These are phyloP conservation scores for Oligia fasciuncula DNA, from an alignment of 2,888 invertebrate genomes.

Conservation along the genomic window DNA sequence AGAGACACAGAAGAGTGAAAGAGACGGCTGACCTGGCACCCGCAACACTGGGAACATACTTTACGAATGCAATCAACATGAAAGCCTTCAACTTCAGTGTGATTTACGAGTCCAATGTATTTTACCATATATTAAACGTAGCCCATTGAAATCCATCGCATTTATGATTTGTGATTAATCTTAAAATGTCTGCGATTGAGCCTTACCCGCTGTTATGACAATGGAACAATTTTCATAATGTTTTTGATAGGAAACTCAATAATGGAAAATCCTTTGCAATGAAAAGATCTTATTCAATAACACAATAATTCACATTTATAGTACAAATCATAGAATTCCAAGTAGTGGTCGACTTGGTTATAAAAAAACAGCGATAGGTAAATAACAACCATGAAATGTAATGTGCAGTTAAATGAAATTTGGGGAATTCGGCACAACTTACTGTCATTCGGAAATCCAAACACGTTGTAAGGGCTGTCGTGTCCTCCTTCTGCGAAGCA, in stretches of 20 bases:
- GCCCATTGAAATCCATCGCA: conserved; percentile 31
- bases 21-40: conserved; percentile 45
- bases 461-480: not conserved
- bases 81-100: conserved; percentile 63
- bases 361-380: not conserved
- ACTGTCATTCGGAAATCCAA: not conserved
- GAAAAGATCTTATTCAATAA: not conserved
- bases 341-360: not conserved
- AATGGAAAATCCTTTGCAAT: not conserved
- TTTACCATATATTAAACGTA: conserved; percentile 44
- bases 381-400: conserved; percentile 1
- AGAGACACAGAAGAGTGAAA: conserved; percentile 36
- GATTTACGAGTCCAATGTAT: conserved; percentile 58
- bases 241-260: not conserved
- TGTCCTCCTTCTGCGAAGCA: not conserved
- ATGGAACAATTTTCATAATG: not conserved
- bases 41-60: conserved; percentile 53
- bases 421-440: not conserved
- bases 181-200: conserved; percentile 18
- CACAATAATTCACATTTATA: not conserved
- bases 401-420: not conserved
- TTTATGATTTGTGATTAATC: conserved; percentile 24
- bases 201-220: conserved; percentile 2
- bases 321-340: not conserved
- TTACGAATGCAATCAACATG: conserved; percentile 65